Evolutionary conservation across 2,888 invertebrate genomes (phyloP), one percentile per base, ranked within the genome.

Genomic region (Phoenoteleia sp.): DNA sequence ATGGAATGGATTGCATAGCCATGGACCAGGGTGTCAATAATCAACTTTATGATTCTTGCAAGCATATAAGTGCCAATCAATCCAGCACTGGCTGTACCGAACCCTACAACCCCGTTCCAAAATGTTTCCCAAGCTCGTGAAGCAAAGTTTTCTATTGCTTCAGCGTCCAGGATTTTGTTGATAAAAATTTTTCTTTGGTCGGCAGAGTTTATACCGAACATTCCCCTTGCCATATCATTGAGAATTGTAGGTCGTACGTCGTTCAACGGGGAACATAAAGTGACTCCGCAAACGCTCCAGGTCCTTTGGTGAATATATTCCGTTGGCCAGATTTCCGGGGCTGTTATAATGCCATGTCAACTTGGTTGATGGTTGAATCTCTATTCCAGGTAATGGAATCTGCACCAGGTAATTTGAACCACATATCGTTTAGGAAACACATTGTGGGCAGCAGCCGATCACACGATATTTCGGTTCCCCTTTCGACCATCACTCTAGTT

Each of bases 401-500:
- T 1, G 1, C 0, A 11, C 64, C 64, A 9, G 27, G 27, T 29
- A 54, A 1, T 15, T 27, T 27, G 11, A 54, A 27, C 54, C 54
- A 54, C 2, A 13, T 27, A 7, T 27, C 9, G 7, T 27, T 17
- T 1, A 54, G 7, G 9, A 6, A 4, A 15, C 6, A 27, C 54
- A 54, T 54, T 0, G 9, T 29, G 1, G 54, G 54, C 0, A 21
- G 4, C 0, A 27, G 7, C 0, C 27, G 54, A 13, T 54, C 54
- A 9, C 54, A 54, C 2, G 54, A 2, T 1, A 66, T 33, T 49
- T 58, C 71, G 0, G 21, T 75, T 0, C 74, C 74, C 11, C 6
- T 36, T 29, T 39, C 42, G 0, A 19, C 52, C 0, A 91, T 6
- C 1, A 91, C 79, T 11, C 83, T 81, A 0, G 86, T 87, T n/a